A percentile compares a stretch with the other conserved stretches of the same genome.
Conservation (phyloP, 2,113 vertebrate genomes). For the Ranitomeya variabilis region DNA sequence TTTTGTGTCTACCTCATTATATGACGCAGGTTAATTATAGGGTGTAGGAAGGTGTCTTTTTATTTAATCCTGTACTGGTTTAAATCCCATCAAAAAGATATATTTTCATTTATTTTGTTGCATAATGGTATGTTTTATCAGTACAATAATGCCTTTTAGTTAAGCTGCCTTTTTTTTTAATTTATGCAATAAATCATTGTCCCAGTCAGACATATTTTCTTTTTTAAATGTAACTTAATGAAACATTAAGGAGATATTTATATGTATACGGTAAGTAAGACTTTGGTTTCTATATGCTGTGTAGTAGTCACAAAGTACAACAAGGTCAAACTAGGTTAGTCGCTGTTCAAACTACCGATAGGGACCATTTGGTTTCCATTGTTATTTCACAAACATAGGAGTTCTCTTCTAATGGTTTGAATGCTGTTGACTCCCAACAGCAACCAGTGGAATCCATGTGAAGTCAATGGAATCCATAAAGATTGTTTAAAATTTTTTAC, state of each 20-base stretch:
- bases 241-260: background rate
- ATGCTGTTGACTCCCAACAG: too few relatives aligned
- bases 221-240: background rate
- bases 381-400: too few relatives aligned
- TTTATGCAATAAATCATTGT: background rate
- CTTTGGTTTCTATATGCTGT: too few relatives aligned
- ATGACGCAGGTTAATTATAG: background rate
- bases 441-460: too few relatives aligned
- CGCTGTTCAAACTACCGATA: too few relatives aligned
- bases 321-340: too few relatives aligned
- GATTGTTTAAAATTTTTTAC: too few relatives aligned
- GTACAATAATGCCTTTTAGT: background rate
- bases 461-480: too few relatives aligned
- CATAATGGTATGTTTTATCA: background rate
- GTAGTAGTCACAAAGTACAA: too few relatives aligned
- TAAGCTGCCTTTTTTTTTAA: background rate
- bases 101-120: background rate
- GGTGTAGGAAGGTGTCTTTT: background rate
- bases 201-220: background rate
- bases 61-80: background rate
- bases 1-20: background rate
- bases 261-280: too few relatives aligned
- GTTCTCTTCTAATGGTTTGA: too few relatives aligned
- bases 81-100: slow-evolving; percentile 2
- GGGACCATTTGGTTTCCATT: too few relatives aligned